Conservation (phyloP, 2,113 vertebrate genomes). For the Micronycteris hirsuta region DNA sequence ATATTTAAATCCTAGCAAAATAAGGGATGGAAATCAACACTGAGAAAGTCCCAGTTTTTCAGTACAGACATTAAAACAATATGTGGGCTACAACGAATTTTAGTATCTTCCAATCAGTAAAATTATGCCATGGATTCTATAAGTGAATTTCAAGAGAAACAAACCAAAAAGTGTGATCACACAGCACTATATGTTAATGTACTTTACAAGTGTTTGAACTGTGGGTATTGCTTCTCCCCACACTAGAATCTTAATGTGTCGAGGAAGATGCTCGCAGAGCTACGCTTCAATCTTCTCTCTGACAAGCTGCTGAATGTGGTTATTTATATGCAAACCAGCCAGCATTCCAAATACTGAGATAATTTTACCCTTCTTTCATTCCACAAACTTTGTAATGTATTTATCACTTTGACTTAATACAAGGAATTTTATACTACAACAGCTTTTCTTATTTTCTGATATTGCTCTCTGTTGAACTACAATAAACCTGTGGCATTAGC, state of each 20-base stretch:
- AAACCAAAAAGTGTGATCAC: not conserved
- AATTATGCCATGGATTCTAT: conserved; percentile 35
- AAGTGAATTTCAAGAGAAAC: conserved; percentile 53
- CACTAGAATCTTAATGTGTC: not conserved
- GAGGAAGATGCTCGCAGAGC: not conserved
- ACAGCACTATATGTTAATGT: not conserved
- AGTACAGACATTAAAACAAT: conserved; percentile 34
- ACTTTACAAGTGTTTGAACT: not conserved
- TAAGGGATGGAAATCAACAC: not conserved
- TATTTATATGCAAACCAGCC: not conserved
- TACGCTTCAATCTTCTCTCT: not conserved
- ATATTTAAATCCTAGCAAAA: conserved; percentile 34
- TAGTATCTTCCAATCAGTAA: not conserved
- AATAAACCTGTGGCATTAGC: not conserved
- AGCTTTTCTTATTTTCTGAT: not conserved
- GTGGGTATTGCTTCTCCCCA: not conserved
- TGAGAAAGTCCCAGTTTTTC: not conserved
- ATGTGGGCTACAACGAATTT: not conserved
- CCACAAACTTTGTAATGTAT: not conserved
- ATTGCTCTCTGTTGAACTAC: not conserved
- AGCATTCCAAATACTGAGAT: not conserved
- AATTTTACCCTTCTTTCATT: not conserved
- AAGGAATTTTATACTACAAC: not conserved
- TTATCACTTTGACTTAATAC: not conserved
- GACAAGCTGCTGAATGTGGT: not conserved